These are phyloP conservation scores for Rhopalosiphum maidis DNA, from an alignment of 1,140 invertebrate species.

Conservation along the genomic window DNA sequence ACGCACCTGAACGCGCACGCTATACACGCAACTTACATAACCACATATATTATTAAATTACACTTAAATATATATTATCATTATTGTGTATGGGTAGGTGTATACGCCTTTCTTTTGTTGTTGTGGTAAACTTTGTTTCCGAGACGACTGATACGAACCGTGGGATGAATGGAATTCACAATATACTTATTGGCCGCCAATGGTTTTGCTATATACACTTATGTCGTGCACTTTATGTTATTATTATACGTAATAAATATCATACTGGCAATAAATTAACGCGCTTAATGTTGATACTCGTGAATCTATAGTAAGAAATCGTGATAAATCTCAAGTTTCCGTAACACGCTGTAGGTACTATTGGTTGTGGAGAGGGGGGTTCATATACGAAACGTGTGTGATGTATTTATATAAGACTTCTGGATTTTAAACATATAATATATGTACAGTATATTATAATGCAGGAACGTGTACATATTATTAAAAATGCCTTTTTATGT, in stretches of 20 bases:
- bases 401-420: background rate
- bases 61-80: no score
- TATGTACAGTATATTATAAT: background rate
- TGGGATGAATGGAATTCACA: background rate
- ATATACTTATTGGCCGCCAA: background rate
- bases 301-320: background rate
- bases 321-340: background rate
- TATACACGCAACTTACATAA: background rate
- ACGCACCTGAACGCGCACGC: background rate
- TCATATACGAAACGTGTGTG: background rate
- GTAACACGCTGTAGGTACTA: no score
- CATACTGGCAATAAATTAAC: background rate
- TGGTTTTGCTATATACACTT: background rate
- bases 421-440: background rate
- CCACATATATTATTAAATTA: no score
- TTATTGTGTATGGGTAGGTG: background rate
- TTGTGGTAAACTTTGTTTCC: background rate
- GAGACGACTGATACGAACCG: background rate
- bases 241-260: background rate
- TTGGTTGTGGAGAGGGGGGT: background rate
- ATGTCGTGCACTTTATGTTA: background rate
- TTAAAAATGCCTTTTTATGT: background rate
- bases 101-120: background rate
- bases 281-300: background rate
- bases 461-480: background rate